A percentile compares a stretch with the other conserved stretches of the same genome.
phyloP scores from a whole-genome alignment of 2,113 vertebrate genomes.

The Bungarus multicinctus region DNA sequence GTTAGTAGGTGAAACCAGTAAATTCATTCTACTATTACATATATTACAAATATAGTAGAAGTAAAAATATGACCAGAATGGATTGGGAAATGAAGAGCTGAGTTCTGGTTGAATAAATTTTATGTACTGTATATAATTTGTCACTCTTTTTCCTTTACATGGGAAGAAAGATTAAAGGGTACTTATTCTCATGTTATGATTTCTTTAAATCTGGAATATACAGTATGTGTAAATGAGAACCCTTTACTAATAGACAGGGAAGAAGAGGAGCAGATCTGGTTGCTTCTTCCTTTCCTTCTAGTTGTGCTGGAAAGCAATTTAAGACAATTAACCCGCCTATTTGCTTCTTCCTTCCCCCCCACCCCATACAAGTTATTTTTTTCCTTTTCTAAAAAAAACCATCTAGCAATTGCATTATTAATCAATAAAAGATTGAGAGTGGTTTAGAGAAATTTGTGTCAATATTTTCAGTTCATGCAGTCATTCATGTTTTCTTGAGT shows the following conservation, averaged over 20 bases:
- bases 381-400: background rate
- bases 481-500: slow-evolving; percentile 1
- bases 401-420: background rate
- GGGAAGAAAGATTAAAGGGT: background rate
- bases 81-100: background rate
- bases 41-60: background rate
- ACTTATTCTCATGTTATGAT: background rate
- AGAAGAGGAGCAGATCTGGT: background rate
- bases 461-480: background rate
- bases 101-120: background rate
- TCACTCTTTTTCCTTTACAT: background rate
- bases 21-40: background rate
- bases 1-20: background rate
- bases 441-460: slow-evolving; percentile 14
- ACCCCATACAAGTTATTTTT: background rate
- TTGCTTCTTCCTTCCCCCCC: background rate
- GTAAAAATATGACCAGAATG: background rate
- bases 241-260: background rate
- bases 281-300: background rate
- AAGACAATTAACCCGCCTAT: background rate
- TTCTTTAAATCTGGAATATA: background rate
- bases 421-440: slow-evolving; percentile 4
- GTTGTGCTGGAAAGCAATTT: background rate
- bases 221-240: background rate
- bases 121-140: background rate